Base-by-base conservation (phyloP, 2,888 invertebrate genomes). In the Timandra comae region DNA sequence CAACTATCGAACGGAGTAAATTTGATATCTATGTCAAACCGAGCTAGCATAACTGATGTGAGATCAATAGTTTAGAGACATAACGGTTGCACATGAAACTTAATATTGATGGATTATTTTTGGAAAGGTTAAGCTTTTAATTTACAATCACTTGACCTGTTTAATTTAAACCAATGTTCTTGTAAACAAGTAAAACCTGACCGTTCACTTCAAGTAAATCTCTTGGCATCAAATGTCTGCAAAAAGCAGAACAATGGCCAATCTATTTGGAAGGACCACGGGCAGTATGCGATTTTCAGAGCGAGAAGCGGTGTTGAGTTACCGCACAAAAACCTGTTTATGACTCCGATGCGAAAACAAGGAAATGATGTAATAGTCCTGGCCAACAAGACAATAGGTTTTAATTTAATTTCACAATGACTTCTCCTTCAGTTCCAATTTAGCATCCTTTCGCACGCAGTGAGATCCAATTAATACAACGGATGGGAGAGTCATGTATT, bases 291-390 rank as follows among this genome's bases (percentile, higher is more conserved):
- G 20, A 34, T 33, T 33, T 42, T 33, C 26, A 25, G 33, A 35
- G 27, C n/a, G 9, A 36, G 38, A 41, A 43, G 27, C 13, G 38
- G 29, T 32, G 13, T 29, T 34, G 38, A 46, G 44, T 51, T 35
- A 40, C 24, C 38, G 49, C 37, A 16, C 6, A 16, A 49, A 57
- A 63, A 62, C 63, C 57, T 43, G 64, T 66, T 61, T 56, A 51
- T 51, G 49, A 49, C 43, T 52, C 47, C 49, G 52, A 53, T 39
- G 52, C 51, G 46, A 47, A 49, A 61, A 59, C 50, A 56, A 64
- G 63, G 56, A 63, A 62, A 56, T 66, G 62, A 63, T 58, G 61
- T 57, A 66, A 63, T 30, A 31, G 37, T 35, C 36, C 34, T 32
- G 30, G 29, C 29, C 26, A 27, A 38, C 27, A 23, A 42, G 33